Evolutionary conservation across 2,888 invertebrate genomes (phyloP), one percentile per base, ranked within the genome.

Genomic region (Portevinia maculata): DNA sequence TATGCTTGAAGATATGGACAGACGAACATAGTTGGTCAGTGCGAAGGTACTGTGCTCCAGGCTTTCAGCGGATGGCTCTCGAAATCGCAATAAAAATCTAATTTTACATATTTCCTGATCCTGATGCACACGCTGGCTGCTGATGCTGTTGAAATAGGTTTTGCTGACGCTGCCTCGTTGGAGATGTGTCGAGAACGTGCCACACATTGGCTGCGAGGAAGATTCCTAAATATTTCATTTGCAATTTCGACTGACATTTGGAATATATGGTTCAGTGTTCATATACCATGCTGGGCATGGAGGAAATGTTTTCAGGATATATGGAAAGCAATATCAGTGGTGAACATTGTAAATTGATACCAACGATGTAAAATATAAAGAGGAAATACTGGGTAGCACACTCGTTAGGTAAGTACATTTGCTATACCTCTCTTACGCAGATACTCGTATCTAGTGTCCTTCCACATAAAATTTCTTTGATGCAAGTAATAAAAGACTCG

Each of bases 81-180:
- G 39, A 71, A 65, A 75, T 71, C 75, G 81, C 64, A 81, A 76
- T 81, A 75, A 81, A 81, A 81, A 81, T 81, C 81, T 76, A 81
- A 76, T 81, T 75, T 75, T 81, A 76, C 75, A 76, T 81, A 76
- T 81, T 81, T 81, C 65, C 75, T 71, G 64, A 19, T 5, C 3
- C 24, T 24, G 24, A 2, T 24, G 5, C 24, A 24, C 5, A 24
- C 24, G 24, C 24, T 24, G 24, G 24, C 24, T 24, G 24, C 24
- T 24, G 5, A 2, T 24, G 24, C 24, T n/a, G n/a, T n/a, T 50
- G 69, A 32, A 53, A 41, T 32, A 39, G 52, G n/a, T 32, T 34
- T 57, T 44, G 59, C 15, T 21, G 37, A 28, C 6, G 28, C 37
- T 21, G n/a, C n/a, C n/a, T 15, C 28, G n/a, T 50, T 69, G 44